These are phyloP conservation scores for Drosophila ustulata DNA, from an alignment of 2,888 invertebrate species.

Conservation along the genomic window DNA sequence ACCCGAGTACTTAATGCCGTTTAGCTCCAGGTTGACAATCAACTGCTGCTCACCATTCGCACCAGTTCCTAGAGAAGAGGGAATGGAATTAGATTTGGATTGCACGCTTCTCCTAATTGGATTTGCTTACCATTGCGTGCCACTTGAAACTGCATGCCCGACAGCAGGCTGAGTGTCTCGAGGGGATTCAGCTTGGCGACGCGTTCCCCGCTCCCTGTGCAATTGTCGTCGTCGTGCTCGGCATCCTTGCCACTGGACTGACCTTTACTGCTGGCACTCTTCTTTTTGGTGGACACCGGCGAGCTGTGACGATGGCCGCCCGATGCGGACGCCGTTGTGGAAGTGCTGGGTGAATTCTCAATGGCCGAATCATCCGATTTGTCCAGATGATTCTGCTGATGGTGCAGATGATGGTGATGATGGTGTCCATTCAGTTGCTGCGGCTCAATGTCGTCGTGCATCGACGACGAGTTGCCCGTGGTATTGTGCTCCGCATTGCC, in stretches of 20 bases:
- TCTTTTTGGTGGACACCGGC: slow-evolving; percentile 81
- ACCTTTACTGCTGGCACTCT: slow-evolving; percentile 50
- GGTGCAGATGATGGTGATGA: slow-evolving; percentile 45
- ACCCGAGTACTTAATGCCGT: slow-evolving; percentile 98
- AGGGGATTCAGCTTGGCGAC: slow-evolving; percentile 57
- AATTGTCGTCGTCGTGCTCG: slow-evolving; percentile 15
- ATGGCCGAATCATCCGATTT: slow-evolving; percentile 83
- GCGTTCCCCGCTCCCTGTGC: slow-evolving; percentile 2
- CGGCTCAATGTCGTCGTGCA: slow-evolving; percentile 65
- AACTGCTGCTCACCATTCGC: slow-evolving; percentile 94
- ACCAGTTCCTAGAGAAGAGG: slow-evolving; percentile 89
- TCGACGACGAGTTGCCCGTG: slow-evolving; percentile 71
- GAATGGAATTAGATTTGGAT: slow-evolving; percentile 17
- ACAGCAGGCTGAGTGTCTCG: slow-evolving; percentile 73
- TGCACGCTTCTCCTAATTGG: slow-evolving; percentile 33
- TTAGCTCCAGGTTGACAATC: slow-evolving; percentile 97
- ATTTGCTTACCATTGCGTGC: slow-evolving; percentile 91
- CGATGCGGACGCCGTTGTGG: slow-evolving; percentile 68
- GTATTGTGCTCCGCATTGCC: slow-evolving; percentile 69
- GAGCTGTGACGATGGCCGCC: slow-evolving; percentile 70
- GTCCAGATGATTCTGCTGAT: slow-evolving; percentile 67
- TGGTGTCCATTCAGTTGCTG: slow-evolving; percentile 74
- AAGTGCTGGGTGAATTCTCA: slow-evolving; percentile 81
- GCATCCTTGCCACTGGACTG: slow-evolving; percentile 47
- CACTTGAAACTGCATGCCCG: slow-evolving; percentile 90